Conservation (phyloP, 1,140 invertebrate species). For the Cardiocondyla obscurior region DNA sequence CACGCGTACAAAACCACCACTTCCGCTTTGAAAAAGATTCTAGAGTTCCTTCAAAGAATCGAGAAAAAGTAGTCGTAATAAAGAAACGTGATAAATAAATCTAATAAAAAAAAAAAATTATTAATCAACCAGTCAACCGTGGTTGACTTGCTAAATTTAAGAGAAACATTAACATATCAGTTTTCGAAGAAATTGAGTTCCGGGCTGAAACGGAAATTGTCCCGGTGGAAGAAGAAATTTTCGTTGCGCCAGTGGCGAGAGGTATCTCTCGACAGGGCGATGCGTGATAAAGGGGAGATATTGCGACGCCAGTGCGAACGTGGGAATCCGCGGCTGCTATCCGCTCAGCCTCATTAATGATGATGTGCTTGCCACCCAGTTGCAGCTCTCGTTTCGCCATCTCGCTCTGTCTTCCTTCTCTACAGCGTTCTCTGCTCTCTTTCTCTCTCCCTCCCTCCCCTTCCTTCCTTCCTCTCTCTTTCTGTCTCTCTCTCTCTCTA, state of each 20-base stretch:
- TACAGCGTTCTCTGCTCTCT: conserved; percentile 44
- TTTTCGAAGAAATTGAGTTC: conserved; percentile 3
- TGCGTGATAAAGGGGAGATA: conserved; percentile 76
- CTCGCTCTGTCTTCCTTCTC: conserved; percentile 38
- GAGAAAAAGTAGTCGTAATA: not conserved
- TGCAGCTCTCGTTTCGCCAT: conserved; percentile 61
- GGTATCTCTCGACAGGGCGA: conserved; percentile 56
- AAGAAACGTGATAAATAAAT: not conserved
- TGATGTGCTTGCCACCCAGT: conserved; percentile 80
- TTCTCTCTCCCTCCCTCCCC: conserved; percentile 7
- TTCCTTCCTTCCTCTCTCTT: conserved; percentile 35
- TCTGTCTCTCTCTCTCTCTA: conserved; percentile 6
- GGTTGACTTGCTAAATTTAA: not conserved
- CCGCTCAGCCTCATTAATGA: conserved; percentile 82
- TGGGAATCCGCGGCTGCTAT: conserved; percentile 79
- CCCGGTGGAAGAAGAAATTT: conserved; percentile 10
- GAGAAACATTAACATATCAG: not conserved
- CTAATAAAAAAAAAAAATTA: too few species aligned
- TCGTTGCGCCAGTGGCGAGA: conserved; percentile 64
- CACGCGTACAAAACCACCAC: not conserved
- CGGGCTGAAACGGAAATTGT: conserved; percentile 13
- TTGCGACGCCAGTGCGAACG: conserved; percentile 79
- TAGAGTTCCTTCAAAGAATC: not conserved
- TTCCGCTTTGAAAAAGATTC: not conserved
- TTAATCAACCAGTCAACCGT: too few species aligned